Evolutionary conservation across 2,113 vertebrate species (phyloP).

Genomic region (Amphiprion ocellaris): DNA sequence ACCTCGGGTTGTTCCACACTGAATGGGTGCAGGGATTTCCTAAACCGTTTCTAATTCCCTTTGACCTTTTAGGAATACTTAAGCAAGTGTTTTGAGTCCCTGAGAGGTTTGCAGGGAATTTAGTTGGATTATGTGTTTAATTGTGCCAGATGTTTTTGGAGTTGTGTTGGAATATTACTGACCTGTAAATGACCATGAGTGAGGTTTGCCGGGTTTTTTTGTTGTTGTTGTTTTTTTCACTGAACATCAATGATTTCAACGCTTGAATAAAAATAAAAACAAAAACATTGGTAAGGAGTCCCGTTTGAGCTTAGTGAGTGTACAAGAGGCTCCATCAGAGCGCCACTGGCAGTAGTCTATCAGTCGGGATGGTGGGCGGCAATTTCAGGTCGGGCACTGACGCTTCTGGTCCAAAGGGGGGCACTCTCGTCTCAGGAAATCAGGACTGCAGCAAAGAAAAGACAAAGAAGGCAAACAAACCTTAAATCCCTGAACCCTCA

Average conservation of each 20-base stretch:
- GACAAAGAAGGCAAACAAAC: slow-evolving; percentile 7
- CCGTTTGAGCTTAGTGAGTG: slow-evolving; percentile 29
- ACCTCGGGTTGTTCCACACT: slow-evolving; percentile 39
- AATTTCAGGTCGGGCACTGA: slow-evolving; percentile 62
- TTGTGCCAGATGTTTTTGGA: slow-evolving; percentile 31
- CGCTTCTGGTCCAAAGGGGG: slow-evolving; percentile 70
- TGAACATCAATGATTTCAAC: slow-evolving; percentile 12
- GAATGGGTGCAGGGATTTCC: slow-evolving; percentile 26
- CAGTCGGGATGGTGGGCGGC: slow-evolving; percentile 36
- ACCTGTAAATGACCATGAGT: neutral
- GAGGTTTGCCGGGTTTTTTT: neutral
- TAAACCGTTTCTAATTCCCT: slow-evolving; percentile 20
- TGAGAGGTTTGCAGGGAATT: slow-evolving; percentile 57
- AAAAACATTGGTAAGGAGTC: slow-evolving; percentile 34
- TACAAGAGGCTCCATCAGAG: slow-evolving; percentile 26
- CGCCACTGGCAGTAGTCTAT: slow-evolving; percentile 52
- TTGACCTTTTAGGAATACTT: slow-evolving; percentile 41
- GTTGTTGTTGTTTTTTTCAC: neutral
- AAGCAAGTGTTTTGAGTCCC: slow-evolving; percentile 30
- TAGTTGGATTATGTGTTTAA: slow-evolving; percentile 34
- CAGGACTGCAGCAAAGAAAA: slow-evolving; percentile 75
- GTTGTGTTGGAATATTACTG: slow-evolving; percentile 8
- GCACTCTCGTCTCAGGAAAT: slow-evolving; percentile 65
- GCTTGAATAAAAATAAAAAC: slow-evolving; percentile 39
- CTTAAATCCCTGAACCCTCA: slow-evolving; percentile 15